A percentile compares a stretch with the other conserved stretches of the same genome.
phyloP scores from a whole-genome alignment of 2,797 vertebrate species.

The Rhinatrema bivittatum region DNA sequence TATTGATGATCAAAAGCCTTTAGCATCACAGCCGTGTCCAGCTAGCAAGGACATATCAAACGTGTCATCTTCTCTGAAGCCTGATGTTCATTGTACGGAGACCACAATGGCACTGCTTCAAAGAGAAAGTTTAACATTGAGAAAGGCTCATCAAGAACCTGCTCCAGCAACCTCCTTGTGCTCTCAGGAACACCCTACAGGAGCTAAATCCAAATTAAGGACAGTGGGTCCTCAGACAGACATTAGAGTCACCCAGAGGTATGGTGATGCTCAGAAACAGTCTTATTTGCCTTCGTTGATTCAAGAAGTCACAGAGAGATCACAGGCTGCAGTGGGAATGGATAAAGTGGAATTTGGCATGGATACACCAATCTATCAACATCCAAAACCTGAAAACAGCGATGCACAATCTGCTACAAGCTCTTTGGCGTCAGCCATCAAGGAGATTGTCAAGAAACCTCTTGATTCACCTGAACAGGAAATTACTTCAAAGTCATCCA shows the following conservation, averaged over 20 bases:
- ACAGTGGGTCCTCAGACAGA: not conserved
- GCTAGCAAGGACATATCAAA: not conserved
- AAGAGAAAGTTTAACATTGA: not conserved
- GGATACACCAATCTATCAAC: too few relatives aligned
- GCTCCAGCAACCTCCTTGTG: not conserved
- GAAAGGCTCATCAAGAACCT: not conserved
- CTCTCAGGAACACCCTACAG: not conserved
- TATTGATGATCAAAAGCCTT: too few relatives aligned
- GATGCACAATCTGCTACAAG: too few relatives aligned
- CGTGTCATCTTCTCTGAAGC: not conserved
- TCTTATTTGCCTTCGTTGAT: too few relatives aligned
- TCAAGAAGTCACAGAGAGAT: too few relatives aligned
- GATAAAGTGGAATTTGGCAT: too few relatives aligned
- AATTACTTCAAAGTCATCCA: too few relatives aligned
- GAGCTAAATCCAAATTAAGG: not conserved
- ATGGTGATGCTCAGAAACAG: not conserved
- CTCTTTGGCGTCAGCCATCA: too few relatives aligned
- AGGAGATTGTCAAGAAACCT: too few relatives aligned
- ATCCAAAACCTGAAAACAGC: too few relatives aligned
- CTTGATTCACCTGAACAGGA: too few relatives aligned
- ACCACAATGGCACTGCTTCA: fast-evolving
- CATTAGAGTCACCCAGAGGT: fast-evolving
- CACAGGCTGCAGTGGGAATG: not conserved
- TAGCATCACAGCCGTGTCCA: too few relatives aligned
- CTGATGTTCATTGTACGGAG: constrained; percentile 12